phyloP scores from a whole-genome alignment of 2,113 vertebrate genomes.

The Chiloscyllium plagiosum region DNA sequence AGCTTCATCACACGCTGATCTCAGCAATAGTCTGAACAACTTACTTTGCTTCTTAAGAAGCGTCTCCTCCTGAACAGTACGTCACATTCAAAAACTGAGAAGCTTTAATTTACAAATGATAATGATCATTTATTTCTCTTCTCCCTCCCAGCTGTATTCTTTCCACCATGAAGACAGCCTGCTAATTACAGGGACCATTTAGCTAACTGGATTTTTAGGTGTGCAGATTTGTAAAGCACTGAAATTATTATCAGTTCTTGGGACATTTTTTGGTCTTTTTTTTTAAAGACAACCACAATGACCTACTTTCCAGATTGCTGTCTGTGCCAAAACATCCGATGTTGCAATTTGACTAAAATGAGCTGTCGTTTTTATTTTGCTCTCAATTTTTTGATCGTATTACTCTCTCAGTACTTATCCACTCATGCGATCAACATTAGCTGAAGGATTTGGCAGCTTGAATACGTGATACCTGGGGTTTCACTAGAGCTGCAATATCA shows the following conservation, averaged over 20 bases:
- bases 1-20: background rate
- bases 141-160: background rate
- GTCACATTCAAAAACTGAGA: background rate
- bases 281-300: background rate
- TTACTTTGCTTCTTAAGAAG: background rate
- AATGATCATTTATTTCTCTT: background rate
- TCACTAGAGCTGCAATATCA: background rate
- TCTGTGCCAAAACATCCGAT: background rate
- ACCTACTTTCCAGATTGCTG: background rate
- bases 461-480: background rate
- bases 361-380: conserved; percentile 12
- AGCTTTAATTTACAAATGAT: background rate
- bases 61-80: background rate
- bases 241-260: background rate
- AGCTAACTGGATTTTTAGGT: background rate
- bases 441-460: background rate
- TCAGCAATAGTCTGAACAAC: background rate
- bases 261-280: background rate
- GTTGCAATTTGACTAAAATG: background rate
- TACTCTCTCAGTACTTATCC: background rate
- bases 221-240: background rate
- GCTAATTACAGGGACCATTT: background rate
- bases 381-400: conserved; percentile 11
- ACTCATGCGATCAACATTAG: background rate
- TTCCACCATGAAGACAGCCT: background rate